A percentile compares a stretch with the other conserved stretches of the same genome.
Evolutionary conservation across 2,888 invertebrate genomes (phyloP).

Genomic region (Andrena praecox): DNA sequence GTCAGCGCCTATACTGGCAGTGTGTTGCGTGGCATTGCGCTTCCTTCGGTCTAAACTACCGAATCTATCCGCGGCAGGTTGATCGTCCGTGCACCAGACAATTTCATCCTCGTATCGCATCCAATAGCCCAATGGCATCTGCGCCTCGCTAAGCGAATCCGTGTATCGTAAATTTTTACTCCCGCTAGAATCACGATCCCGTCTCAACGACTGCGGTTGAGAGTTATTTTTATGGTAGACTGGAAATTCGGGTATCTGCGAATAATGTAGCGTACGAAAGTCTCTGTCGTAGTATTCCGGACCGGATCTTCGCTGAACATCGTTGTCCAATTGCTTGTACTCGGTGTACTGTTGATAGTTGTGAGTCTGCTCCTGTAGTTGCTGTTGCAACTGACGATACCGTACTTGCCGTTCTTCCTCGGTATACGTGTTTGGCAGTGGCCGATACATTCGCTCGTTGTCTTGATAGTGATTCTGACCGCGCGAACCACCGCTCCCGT

Average conservation of each 20-base stretch:
- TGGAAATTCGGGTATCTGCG: constrained; percentile 70
- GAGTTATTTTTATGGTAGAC: constrained; percentile 65
- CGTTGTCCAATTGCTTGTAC: constrained; percentile 73
- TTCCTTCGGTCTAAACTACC: constrained; percentile 88
- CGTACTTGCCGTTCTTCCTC: constrained; percentile 80
- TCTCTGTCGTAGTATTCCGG: constrained; percentile 74
- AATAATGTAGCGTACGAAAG: constrained; percentile 68
- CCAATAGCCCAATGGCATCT: constrained; percentile 79
- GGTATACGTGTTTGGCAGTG: constrained; percentile 79
- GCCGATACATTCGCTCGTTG: constrained; percentile 76
- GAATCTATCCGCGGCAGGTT: constrained; percentile 84
- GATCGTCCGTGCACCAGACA: constrained; percentile 81
- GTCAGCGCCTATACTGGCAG: constrained; percentile 59
- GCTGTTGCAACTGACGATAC: constrained; percentile 74
- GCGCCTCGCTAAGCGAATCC: constrained; percentile 64
- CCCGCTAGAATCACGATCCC: constrained; percentile 65
- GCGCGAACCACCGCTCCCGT: constrained; percentile 78
- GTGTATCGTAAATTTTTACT: constrained; percentile 56
- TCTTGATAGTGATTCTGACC: constrained; percentile 74
- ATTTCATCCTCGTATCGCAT: constrained; percentile 81
- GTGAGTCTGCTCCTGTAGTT: constrained; percentile 68
- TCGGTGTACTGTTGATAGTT: constrained; percentile 71
- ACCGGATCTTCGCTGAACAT: constrained; percentile 67
- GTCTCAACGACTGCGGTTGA: constrained; percentile 58
- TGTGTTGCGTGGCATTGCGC: constrained; percentile 78